Base-by-base conservation (phyloP, 2,113 vertebrate species). In the Catagonus wagneri region DNA sequence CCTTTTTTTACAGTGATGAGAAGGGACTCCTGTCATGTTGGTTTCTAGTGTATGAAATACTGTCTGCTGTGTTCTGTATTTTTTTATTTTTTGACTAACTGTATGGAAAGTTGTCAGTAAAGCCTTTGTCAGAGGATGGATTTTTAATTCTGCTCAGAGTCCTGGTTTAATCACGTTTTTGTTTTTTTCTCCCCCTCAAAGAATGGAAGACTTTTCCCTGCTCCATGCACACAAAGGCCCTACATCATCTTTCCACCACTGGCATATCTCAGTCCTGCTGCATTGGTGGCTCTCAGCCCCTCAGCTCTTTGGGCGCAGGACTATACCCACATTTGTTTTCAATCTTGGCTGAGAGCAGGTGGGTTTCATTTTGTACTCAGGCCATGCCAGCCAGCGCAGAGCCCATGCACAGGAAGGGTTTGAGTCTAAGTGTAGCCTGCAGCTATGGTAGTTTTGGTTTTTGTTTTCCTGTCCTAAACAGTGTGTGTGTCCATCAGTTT, bases 61-160 rank as follows among this genome's bases (percentile, higher is more conserved):
- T 99, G 98, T 99, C 98, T 97, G 97, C 98, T 98, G 98, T 98
- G 98, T 98, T 98, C 98, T 98, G 98, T 98, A 98, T 98, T 98
- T 98, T 99, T 98, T 98, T 98, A 98, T 98, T 98, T 99, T 97
- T 98, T 94, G 83, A 98, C 94, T 98, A 98, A 99, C 98, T 99
- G 98, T 99, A 98, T 98, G 98, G 98, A 98, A 98, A 98, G 98
- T 98, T 98, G 98, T 99, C 98, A 99, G 99, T 99, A 99, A 99
- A 99, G 98, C 98, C 98, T 98, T 97, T 98, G 98, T 98, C 98
- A 98, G 98, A 98, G 97, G 99, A 99, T 98, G 98, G 95, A 98
- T 99, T 99, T 99, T 98, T 98, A 99, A 99, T 97, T 97, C 98
- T 96, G 98, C 98, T 98, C 97, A 3, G 97, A 98, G 98, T 98